These are phyloP conservation scores for Zaprionus gabonicus DNA, from an alignment of 1,140 invertebrate genomes.

Conservation along the genomic window DNA sequence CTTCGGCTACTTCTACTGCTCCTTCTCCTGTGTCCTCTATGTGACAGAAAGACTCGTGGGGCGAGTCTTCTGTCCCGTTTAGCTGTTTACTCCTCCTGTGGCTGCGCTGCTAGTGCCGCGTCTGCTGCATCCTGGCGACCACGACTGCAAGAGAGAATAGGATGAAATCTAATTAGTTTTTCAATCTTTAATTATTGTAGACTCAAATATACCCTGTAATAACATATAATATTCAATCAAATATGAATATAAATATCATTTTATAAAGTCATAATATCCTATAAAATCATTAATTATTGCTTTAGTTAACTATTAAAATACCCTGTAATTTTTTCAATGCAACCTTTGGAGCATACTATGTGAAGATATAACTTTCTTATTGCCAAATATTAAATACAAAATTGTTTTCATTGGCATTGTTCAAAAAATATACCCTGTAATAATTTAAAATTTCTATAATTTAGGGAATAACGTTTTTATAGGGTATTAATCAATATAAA, in stretches of 20 bases:
- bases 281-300: background rate
- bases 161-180: constrained; percentile 71
- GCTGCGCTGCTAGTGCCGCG: constrained; percentile 43
- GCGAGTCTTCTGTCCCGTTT: constrained; percentile 20
- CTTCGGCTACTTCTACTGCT: background rate
- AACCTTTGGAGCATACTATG: too few species aligned
- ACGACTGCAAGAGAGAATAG: constrained; percentile 39
- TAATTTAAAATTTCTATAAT: background rate
- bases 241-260: too few species aligned
- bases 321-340: background rate
- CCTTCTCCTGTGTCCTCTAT: background rate
- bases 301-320: background rate
- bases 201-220: constrained; percentile 21
- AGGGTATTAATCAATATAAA: too few species aligned
- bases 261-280: background rate
- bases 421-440: too few species aligned
- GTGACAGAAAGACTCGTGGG: background rate
- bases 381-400: too few species aligned
- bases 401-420: too few species aligned
- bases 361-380: too few species aligned
- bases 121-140: constrained; percentile 63
- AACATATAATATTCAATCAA: background rate
- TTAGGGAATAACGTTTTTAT: too few species aligned
- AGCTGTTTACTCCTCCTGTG: constrained; percentile 16
- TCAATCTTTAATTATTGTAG: constrained; percentile 52